phyloP scores from a whole-genome alignment of 2,888 invertebrate species.

The Blastobasis lacticolella region DNA sequence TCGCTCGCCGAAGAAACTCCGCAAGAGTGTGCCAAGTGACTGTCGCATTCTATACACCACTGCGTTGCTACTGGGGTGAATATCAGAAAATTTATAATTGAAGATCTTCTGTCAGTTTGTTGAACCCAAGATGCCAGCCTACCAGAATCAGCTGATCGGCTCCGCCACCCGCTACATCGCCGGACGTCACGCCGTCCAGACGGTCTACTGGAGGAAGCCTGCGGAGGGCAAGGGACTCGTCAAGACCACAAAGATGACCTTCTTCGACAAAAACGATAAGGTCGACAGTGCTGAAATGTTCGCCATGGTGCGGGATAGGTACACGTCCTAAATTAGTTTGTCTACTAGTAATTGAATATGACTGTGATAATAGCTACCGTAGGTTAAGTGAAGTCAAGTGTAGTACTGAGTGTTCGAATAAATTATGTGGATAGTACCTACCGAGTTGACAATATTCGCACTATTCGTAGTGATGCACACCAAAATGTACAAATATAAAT shows the following conservation, averaged over 20 bases:
- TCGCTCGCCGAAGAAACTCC: too few relatives aligned
- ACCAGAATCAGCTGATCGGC: conserved; percentile 69
- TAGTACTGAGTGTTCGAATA: too few relatives aligned
- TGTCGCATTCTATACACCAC: too few relatives aligned
- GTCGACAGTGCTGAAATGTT: conserved; percentile 65
- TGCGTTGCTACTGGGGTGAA: too few relatives aligned
- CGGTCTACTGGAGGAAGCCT: conserved; percentile 82
- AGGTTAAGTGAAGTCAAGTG: too few relatives aligned
- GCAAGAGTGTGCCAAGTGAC: too few relatives aligned
- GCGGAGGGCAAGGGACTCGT: conserved; percentile 63
- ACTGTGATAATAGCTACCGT: conserved; percentile 17
- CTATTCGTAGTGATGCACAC: not conserved
- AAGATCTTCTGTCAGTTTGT: too few relatives aligned
- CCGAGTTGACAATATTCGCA: too few relatives aligned
- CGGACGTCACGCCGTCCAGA: conserved; percentile 83
- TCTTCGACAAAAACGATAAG: conserved; percentile 70
- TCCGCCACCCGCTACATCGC: conserved; percentile 82
- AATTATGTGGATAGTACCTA: too few relatives aligned
- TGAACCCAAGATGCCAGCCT: too few relatives aligned
- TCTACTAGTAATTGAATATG: not conserved
- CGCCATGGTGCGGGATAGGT: conserved; percentile 55
- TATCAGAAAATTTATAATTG: too few relatives aligned
- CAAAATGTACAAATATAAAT: not conserved
- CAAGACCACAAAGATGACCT: conserved; percentile 73
- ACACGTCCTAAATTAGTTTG: conserved; percentile 27